Conservation (phyloP, 2,113 vertebrate genomes). For the Ceyx margarethae region DNA sequence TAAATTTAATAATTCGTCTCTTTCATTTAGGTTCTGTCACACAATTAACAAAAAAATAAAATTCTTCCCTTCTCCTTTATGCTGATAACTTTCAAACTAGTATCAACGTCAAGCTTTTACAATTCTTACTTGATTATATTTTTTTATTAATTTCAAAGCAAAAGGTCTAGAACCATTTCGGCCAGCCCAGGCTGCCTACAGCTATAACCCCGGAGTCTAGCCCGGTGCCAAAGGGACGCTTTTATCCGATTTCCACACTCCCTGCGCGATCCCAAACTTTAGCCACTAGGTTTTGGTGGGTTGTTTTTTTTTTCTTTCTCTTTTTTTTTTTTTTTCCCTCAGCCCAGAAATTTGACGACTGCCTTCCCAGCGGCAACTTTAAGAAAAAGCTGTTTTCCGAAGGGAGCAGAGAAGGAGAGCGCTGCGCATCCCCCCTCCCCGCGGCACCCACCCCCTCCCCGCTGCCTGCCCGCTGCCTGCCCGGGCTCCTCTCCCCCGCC, state of each 20-base stretch:
- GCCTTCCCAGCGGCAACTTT: neutral
- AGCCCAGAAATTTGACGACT: neutral
- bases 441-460: too few relatives aligned
- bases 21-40: neutral
- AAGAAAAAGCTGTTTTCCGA: fast-evolving
- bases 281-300: neutral
- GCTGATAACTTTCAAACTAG: neutral
- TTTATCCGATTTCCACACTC: fast-evolving
- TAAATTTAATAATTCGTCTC: neutral
- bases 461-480: neutral
- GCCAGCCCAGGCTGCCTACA: neutral
- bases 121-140: neutral
- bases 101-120: neutral
- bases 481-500: neutral
- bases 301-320: too few relatives aligned
- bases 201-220: neutral
- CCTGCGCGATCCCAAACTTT: neutral
- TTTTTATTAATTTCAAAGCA: neutral
- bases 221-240: too few relatives aligned
- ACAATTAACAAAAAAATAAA: neutral
- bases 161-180: fast-evolving
- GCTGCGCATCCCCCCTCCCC: neutral
- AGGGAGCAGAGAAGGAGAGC: neutral
- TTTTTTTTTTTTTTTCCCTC: neutral
- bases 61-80: neutral